These are phyloP conservation scores for Sinella curviseta DNA, from an alignment of 1,140 invertebrate genomes.

Conservation along the genomic window DNA sequence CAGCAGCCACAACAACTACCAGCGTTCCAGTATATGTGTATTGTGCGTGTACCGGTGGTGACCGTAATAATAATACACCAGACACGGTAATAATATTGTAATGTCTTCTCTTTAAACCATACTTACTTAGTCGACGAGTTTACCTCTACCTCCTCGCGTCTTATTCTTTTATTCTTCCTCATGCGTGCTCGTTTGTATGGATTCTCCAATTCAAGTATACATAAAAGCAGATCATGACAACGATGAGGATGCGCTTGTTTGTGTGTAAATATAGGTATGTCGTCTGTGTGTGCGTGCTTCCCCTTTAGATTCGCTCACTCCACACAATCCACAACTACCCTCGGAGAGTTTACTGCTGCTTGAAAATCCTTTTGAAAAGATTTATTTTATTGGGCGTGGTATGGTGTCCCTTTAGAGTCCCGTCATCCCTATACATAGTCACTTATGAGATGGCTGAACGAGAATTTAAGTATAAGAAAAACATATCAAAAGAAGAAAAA, in stretches of 20 bases:
- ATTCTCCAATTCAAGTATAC: no score
- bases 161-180: neutral
- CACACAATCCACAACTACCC: neutral
- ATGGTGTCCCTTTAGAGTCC: neutral
- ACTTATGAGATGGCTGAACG: neutral
- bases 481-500: no score
- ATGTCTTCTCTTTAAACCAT: no score
- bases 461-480: no score
- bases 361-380: constrained; percentile 7
- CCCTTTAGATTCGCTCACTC: neutral
- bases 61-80: no score
- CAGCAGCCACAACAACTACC: no score
- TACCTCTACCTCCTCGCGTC: no score
- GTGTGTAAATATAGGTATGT: neutral
- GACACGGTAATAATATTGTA: neutral
- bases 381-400: constrained; percentile 26
- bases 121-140: no score
- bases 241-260: neutral
- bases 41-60: no score
- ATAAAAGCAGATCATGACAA: neutral
- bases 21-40: no score
- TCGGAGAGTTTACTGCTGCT: neutral
- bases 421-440: neutral
- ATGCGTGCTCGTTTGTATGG: neutral
- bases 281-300: constrained; percentile 1